These are phyloP conservation scores for Chelon labrosus DNA, from an alignment of 2,797 vertebrate genomes.

Conservation along the genomic window DNA sequence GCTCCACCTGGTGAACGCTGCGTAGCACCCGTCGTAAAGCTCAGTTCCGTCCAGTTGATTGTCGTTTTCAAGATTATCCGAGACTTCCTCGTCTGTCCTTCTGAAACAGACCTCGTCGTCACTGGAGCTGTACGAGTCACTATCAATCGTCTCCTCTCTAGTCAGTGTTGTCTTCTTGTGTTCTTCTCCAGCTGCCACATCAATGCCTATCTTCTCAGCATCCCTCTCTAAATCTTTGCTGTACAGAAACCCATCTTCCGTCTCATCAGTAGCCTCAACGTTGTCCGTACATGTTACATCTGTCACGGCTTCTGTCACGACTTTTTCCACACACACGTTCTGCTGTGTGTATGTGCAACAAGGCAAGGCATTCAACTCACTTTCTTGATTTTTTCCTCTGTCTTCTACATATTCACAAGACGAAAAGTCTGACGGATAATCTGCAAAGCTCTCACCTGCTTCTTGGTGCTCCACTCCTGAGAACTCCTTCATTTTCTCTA, in stretches of 20 bases:
- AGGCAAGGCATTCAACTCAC: neutral
- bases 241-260: constrained; percentile 44
- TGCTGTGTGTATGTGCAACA: constrained; percentile 5
- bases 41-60: constrained; percentile 5
- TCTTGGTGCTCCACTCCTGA: constrained; percentile 83
- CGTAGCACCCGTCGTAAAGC: neutral
- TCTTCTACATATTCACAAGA: constrained; percentile 72
- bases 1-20: constrained; percentile 18
- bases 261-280: constrained; percentile 25
- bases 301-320: neutral
- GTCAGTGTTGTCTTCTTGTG: neutral
- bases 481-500: constrained; percentile 78
- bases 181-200: constrained; percentile 2
- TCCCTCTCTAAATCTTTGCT: constrained; percentile 54
- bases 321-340: constrained; percentile 1
- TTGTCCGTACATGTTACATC: constrained; percentile 4
- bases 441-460: constrained; percentile 82
- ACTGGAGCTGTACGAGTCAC: constrained; percentile 56
- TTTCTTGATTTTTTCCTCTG: constrained; percentile 21
- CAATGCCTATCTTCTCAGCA: constrained; percentile 5
- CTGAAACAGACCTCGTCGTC: constrained; percentile 50
- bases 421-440: constrained; percentile 82
- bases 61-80: constrained; percentile 9
- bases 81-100: constrained; percentile 18
- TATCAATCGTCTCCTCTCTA: constrained; percentile 41